Evolutionary conservation across 1,140 invertebrate genomes (phyloP), one percentile per base, ranked within the genome.

Genomic region (Eumeta japonica): DNA sequence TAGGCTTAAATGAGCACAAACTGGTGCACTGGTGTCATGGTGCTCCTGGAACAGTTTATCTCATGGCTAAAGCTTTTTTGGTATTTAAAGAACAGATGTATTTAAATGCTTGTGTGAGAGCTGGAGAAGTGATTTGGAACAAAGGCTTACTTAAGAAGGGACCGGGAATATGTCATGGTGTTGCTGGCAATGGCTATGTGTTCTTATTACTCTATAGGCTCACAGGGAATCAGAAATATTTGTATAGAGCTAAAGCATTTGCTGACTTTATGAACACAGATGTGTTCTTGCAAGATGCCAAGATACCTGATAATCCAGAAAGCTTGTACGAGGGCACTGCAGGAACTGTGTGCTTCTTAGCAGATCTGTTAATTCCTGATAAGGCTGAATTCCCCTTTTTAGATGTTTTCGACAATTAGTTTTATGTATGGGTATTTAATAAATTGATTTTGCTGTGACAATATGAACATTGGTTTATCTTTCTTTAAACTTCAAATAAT

Each of bases 11-110:
- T 3, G 71, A 75, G 2, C 79, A 86, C 24, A 84, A 89, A 43
- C 56, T 93, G 2, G 81, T 93, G 3, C 90, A 94, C 56, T 93
- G 90, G 90, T 94, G 90, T 71, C 90, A 93, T 67, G 90, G 91
- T 1, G 89, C 89, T 17, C 84, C 89, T 30, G 88, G 90, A 5
- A 80, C 84, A 1, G 68, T 91, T 5, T 92, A 92, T 59, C 56
- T 92, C 13, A 79, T 93, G 76, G 89, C 88, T 2, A 89, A 86
- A 67, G 89, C 90, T 1, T 92, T 87, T 64, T 53, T 86, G 3
- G 57, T 84, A 2, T 92, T 83, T 67, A 81, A 84, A 41, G 88
- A 92, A 41, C 62, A 82, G 2, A 86, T 84, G 54, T 93, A 89
- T 61, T 61, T 90, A 7, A 56, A 83, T 4, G 81, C 87, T 1